Percentiles rank a stretch among this genome's conserved stretches.
Conservation (phyloP, 2,113 vertebrate species). For the Toxotes chatareus region DNA sequence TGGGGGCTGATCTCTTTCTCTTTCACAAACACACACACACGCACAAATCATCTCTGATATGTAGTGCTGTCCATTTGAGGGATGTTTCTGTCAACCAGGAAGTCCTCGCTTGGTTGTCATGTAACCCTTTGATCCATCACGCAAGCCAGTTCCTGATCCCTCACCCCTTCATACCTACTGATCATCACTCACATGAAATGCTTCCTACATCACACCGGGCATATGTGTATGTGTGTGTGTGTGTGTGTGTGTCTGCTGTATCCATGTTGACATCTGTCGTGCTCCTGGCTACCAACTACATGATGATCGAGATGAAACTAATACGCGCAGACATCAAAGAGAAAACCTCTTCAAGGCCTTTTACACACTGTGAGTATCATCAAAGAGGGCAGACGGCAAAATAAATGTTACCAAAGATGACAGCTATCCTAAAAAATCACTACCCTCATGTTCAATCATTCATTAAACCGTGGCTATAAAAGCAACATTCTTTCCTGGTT, state of each 20-base stretch:
- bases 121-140: conserved; percentile 74
- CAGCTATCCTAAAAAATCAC: conserved; percentile 9
- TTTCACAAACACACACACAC: conserved; percentile 22
- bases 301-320: conserved; percentile 52
- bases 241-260: conserved; percentile 38
- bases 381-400: conserved; percentile 4
- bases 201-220: conserved; percentile 14
- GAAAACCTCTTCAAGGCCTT: conserved; percentile 49
- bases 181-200: conserved; percentile 70
- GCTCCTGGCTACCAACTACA: conserved; percentile 54
- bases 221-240: conserved; percentile 12
- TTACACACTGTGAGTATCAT: conserved; percentile 22
- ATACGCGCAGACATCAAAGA: conserved; percentile 66
- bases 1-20: conserved; percentile 36
- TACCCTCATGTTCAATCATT: neutral
- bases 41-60: conserved; percentile 48
- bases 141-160: conserved; percentile 69
- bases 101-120: conserved; percentile 70
- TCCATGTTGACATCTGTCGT: conserved; percentile 55
- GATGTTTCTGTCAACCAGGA: conserved; percentile 66
- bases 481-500: neutral
- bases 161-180: conserved; percentile 64
- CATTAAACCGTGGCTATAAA: conserved; percentile 10
- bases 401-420: conserved; percentile 27
- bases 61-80: conserved; percentile 56